Evolutionary conservation across 2,113 vertebrate genomes (phyloP), one percentile per base, ranked within the genome.

Genomic region (Otolemur garnettii): DNA sequence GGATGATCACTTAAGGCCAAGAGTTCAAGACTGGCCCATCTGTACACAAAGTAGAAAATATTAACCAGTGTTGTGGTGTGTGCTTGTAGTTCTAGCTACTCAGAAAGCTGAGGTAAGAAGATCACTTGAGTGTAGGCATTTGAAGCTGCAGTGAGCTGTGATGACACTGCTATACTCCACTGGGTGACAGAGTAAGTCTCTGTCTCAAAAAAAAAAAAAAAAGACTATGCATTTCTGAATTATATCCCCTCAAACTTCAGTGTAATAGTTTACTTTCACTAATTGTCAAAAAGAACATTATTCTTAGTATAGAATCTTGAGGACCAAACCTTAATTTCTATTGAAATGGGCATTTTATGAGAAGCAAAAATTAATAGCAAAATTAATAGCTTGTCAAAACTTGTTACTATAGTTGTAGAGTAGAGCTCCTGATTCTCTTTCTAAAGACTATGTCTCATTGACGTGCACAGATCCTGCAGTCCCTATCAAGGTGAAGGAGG

Each of bases 281-380:
- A 85, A 55, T n/a, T 38, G 13, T 21, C 19, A 94, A 57, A 82
- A 71, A 45, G 33, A 45, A 19, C 28, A 68, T 78, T 82, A 84
- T 94, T 95, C 94, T 93, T 80, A 92, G 13, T 10, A 64, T 24
- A 81, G 17, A 87, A 66, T 62, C 22, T 80, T 10, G 45, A 83
- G 68, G 68, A 35, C 7, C 28, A 87, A 95, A 68, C 11, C 5
- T 95, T 53, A 86, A 28, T 79, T 84, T 80, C 55, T 87, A 84
- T 87, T 28, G 12, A 71, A 38, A 87, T 45, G 13, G 21, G 0
- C 60, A 57, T 91, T 92, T 87, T 87, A 71, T 59, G 14, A 95
- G 59, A 90, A 92, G 64, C 21, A 77, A 38, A 87, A 87, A 75
- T 90, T 93, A 88, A 92, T n/a, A 9, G 57, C 75, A 38, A 87